Evolutionary conservation across 2,888 invertebrate genomes (phyloP).

Genomic region (Patella caerulea): DNA sequence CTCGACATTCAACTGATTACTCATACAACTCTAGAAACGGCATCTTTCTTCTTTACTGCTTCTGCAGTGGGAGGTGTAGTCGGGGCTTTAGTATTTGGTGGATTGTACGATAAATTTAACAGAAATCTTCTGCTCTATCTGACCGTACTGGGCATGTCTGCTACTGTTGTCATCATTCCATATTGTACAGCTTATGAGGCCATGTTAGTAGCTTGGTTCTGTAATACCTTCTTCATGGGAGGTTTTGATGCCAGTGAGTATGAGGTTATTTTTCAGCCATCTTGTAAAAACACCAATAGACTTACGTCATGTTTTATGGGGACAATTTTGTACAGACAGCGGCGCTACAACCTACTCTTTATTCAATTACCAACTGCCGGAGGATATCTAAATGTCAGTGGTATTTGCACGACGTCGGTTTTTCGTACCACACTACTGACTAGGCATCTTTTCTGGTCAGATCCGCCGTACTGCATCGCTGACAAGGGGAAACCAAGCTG

Average conservation of each 20-base stretch:
- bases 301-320: too few relatives aligned
- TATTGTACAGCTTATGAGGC: not conserved
- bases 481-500: too few relatives aligned
- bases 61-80: not conserved
- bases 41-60: not conserved
- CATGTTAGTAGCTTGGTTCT: not conserved
- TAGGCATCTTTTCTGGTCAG: too few relatives aligned
- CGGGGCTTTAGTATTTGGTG: not conserved
- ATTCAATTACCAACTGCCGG: too few relatives aligned
- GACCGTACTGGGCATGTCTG: not conserved
- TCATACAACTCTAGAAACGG: not conserved
- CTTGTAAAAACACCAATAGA: too few relatives aligned
- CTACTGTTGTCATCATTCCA: not conserved
- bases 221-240: not conserved
- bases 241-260: not conserved
- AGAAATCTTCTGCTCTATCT: not conserved
- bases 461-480: too few relatives aligned
- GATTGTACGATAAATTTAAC: constrained; percentile 3
- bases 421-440: too few relatives aligned
- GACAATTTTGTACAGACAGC: too few relatives aligned
- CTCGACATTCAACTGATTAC: not conserved
- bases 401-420: too few relatives aligned
- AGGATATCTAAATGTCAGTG: too few relatives aligned
- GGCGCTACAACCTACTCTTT: too few relatives aligned
- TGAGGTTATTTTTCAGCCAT: not conserved